Conservation (phyloP, 2,888 invertebrate genomes). For the Idaea biselata region DNA sequence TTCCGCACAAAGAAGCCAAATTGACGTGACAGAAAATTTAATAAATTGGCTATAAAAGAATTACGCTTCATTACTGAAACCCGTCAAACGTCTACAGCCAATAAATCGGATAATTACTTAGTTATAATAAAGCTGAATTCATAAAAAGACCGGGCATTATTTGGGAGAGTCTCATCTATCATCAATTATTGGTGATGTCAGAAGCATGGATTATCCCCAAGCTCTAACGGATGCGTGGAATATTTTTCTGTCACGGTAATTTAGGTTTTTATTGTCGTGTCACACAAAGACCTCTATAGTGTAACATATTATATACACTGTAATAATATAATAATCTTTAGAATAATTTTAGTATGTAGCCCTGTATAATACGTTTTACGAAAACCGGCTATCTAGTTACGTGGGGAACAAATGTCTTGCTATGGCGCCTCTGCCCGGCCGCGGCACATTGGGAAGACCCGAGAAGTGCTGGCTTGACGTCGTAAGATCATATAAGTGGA, state of each 20-base stretch:
- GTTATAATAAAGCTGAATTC: background rate
- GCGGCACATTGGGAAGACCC: too few relatives aligned
- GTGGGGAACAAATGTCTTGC: too few relatives aligned
- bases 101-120: background rate
- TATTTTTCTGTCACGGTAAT: background rate
- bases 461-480: too few relatives aligned
- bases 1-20: background rate
- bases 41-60: background rate
- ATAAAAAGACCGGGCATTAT: background rate
- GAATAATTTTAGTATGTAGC: too few relatives aligned
- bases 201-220: background rate
- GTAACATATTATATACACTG: too few relatives aligned
- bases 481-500: too few relatives aligned
- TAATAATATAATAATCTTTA: too few relatives aligned
- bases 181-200: background rate
- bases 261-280: too few relatives aligned
- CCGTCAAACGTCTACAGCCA: background rate
- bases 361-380: too few relatives aligned
- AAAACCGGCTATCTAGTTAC: too few relatives aligned
- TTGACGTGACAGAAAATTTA: background rate
- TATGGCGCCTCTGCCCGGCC: too few relatives aligned
- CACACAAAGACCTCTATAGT: too few relatives aligned
- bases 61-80: background rate
- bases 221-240: background rate
- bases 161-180: background rate